A percentile compares a stretch with the other conserved stretches of the same genome.
Evolutionary conservation across 1,140 invertebrate genomes (phyloP).

Genomic region (Pachypsylla venusta): DNA sequence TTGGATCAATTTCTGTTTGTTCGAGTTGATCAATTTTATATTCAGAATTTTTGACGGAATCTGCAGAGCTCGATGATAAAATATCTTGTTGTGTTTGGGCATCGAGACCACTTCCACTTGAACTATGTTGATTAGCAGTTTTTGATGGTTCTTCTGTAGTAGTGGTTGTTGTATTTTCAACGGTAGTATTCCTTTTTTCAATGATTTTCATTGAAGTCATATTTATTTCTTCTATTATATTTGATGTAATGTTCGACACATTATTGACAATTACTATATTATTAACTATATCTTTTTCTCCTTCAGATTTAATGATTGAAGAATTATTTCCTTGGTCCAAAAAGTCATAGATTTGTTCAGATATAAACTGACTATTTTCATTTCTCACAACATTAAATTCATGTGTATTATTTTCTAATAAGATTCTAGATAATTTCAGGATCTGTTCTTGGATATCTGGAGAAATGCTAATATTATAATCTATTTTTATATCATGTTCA

Average conservation of each 20-base stretch:
- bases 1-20: background rate
- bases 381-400: too few relatives aligned
- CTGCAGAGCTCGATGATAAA: background rate
- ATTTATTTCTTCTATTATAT: too few relatives aligned
- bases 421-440: background rate
- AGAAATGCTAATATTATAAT: background rate
- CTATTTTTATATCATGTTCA: conserved; percentile 1
- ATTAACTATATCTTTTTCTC: too few relatives aligned
- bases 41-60: conserved; percentile 5
- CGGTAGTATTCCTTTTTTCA: background rate
- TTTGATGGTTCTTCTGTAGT: conserved; percentile 11
- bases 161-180: conserved; percentile 12
- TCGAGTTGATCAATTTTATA: background rate
- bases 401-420: background rate
- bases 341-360: too few relatives aligned
- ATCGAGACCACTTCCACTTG: conserved; percentile 9
- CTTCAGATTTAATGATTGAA: too few relatives aligned
- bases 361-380: too few relatives aligned
- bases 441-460: background rate
- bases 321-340: too few relatives aligned
- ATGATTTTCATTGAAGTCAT: background rate
- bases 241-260: too few relatives aligned
- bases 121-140: conserved; percentile 9
- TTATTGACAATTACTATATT: too few relatives aligned
- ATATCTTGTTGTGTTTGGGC: background rate